Evolutionary conservation across 2,797 vertebrate species (phyloP).

Genomic region (Tauraco hartlaubi): DNA sequence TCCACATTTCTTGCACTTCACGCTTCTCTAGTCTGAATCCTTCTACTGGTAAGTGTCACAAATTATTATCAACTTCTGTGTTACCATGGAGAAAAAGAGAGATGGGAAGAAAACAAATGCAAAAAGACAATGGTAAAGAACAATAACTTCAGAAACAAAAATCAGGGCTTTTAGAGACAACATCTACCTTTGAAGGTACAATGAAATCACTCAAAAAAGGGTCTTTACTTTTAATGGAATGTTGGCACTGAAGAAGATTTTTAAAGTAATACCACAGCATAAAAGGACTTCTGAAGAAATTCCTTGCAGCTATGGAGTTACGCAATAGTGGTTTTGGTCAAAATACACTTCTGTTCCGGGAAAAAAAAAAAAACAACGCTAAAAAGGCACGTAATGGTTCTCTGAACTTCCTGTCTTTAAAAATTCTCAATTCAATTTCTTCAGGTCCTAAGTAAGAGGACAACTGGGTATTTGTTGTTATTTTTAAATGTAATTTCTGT

Average conservation of each 20-base stretch:
- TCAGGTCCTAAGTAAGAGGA: neutral
- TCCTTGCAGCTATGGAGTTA: neutral
- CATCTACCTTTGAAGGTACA: neutral
- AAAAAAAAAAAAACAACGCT: neutral
- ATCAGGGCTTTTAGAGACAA: neutral
- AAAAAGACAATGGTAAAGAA: neutral
- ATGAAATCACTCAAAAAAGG: neutral
- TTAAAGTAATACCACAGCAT: neutral
- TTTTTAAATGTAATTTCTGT: neutral
- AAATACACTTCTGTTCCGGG: neutral
- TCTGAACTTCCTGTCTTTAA: neutral
- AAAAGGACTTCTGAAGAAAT: neutral
- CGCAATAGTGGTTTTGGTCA: neutral
- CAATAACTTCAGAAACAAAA: neutral
- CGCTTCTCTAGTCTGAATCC: neutral
- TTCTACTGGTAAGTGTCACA: neutral
- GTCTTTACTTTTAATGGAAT: neutral
- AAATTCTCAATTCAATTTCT: neutral
- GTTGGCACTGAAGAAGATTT: neutral
- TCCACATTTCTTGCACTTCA: neutral
- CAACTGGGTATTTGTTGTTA: neutral
- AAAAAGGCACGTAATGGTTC: neutral
- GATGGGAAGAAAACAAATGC: neutral
- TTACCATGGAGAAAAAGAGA: constrained; percentile 1
- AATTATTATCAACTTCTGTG: neutral